Base-by-base conservation (phyloP, 2,888 invertebrate genomes). In the Stramonita haemastoma region DNA sequence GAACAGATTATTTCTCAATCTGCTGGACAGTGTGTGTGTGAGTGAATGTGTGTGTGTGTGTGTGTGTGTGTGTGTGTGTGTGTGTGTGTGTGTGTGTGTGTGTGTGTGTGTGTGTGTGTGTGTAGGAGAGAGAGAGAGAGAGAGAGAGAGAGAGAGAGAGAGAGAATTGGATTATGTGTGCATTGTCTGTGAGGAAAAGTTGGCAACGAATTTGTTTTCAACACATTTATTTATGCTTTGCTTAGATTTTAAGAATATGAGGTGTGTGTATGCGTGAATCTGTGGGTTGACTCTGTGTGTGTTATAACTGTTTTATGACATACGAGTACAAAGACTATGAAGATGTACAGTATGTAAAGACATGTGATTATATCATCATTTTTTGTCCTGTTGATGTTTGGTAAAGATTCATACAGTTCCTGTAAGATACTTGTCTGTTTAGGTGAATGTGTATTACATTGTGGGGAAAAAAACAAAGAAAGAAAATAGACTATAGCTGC, bases 271-370 rank as follows among this genome's bases (percentile, higher is more conserved):
- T 60, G 19, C 13, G 15, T 60, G 46, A 46, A 8, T 46, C 4
- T 46, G 4, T 46, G 46, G 46, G 8, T 46, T 46, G 46, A 46
- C 46, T 46, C 46, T 46, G 46, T 46, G 46, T 46, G 46, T 46
- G 46, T 46, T 46, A 46, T 46, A 46, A 46, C 8, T 46, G 22
- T 19, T 73, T 17, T 22, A 73, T 26, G 73, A 73, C 73, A 73
- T 26, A 73, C 26, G n/a, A 73, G 79, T 83, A 83, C 81, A 83
- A 46, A 46, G 46, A 83, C 46, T 29, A 46, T 66, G 34, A 56
- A 32, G 19, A 57, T 86, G 86, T 86, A 86, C 86, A 86, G 19
- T 86, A 22, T 86, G 86, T 86, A 86, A 60, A 86, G 29, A n/a
- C 2, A 86, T 86, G 86, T 86, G 86, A 32, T 86, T 86, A 8